Base-by-base conservation (phyloP, 2,113 vertebrate species). In the Nymphicus hollandicus region DNA sequence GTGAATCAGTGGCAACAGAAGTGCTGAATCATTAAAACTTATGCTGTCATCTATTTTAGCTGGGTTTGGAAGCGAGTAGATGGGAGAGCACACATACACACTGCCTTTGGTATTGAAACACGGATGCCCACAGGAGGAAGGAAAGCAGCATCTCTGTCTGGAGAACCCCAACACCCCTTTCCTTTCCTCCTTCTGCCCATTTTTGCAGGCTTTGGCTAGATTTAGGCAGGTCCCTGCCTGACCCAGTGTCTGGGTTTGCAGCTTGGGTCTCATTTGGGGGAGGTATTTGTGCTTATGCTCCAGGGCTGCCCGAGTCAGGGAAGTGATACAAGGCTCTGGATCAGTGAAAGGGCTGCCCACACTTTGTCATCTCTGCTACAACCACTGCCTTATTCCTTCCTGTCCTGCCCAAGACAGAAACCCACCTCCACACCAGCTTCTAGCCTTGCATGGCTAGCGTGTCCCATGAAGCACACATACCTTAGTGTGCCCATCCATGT, bases 1-100 rank as follows among this genome's bases (percentile, higher is more conserved):
- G 95, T 95, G 96, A 97, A 96, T 95, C 95, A 91, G 69, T 19
- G 17, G 80, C 65, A 90, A 28, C 43, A 72, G 92, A 93, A 94
- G 58, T 88, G 95, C 93, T 96, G 95, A 96, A 56, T 95, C 64
- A 43, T 93, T 77, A 74, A 88, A 41, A 88, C 79, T 78, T 12
- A 4, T 6, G 4, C 86, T 46, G 37, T 81, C 81, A 86, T 86
- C 89, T 86, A 25, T 77, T 90, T 91, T 17, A 80, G 55, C 68
- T 31, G 46, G 55, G 29, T 73, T 91, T 52, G 11, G 72, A 61
- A 76, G n/a, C 0, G 0, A 66, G 82, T 3, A 65, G 31, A 66
- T 46, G 61, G 46, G 35, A 61, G 50, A 28, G 24, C 20, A 7
- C 28, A 4, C 33, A 9, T 7, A 24, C 20, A 14, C 7, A 0